These are phyloP conservation scores for Coranthus polyacanthus DNA, from an alignment of 2,797 vertebrate genomes.

Conservation along the genomic window DNA sequence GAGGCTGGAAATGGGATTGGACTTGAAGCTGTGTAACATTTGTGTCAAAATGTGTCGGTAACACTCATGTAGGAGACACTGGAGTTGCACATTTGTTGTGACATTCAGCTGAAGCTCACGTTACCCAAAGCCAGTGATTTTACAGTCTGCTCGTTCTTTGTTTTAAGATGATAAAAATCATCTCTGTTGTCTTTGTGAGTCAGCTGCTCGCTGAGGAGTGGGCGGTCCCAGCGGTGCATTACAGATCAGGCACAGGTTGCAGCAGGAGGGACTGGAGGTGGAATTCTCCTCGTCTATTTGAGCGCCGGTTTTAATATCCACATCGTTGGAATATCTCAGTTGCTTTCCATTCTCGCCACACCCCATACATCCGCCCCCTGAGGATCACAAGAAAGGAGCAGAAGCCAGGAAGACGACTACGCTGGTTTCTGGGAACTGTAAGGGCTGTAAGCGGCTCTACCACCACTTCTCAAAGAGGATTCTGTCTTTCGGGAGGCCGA, in stretches of 20 bases:
- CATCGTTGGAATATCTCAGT: slow-evolving; percentile 33
- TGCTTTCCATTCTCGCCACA: slow-evolving; percentile 15
- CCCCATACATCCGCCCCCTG: background rate
- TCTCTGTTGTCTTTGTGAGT: slow-evolving; percentile 26
- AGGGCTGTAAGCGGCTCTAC: no score
- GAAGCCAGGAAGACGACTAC: background rate
- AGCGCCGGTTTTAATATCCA: slow-evolving; percentile 1
- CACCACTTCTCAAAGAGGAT: slow-evolving; percentile 98
- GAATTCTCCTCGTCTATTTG: slow-evolving; percentile 9
- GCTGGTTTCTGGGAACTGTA: slow-evolving; percentile 1
- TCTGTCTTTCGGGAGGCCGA: slow-evolving; percentile 86
- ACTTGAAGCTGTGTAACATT: slow-evolving; percentile 9
- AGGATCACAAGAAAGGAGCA: background rate
- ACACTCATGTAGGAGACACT: background rate
- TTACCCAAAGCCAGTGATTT: background rate
- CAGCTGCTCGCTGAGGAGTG: slow-evolving; percentile 27
- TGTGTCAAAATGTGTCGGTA: background rate
- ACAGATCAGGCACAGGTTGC: slow-evolving; percentile 22
- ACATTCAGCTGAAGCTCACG: slow-evolving; percentile 1
- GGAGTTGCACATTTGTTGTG: slow-evolving; percentile 12
- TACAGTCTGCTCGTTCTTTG: slow-evolving; percentile 12
- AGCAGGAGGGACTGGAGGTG: slow-evolving; percentile 25
- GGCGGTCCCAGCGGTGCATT: slow-evolving; percentile 15
- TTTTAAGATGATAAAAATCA: slow-evolving; percentile 14
- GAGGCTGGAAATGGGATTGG: background rate